Base-by-base conservation (phyloP, 2,113 vertebrate species). In the Bolborhynchus lineola region DNA sequence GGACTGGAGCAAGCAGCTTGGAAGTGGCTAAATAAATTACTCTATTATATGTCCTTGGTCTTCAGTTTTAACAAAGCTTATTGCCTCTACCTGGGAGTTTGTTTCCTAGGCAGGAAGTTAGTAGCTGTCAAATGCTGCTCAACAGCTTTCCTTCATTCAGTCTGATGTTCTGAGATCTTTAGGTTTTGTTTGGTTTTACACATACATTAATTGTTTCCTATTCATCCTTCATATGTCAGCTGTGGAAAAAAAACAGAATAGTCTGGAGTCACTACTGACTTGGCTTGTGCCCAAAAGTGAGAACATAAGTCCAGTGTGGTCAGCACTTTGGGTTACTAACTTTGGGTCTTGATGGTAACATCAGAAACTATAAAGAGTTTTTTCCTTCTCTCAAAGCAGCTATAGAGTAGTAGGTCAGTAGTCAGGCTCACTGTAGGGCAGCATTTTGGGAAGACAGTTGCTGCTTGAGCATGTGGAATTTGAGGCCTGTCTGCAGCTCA, bases 351-450 rank as follows among this genome's bases (percentile, higher is more conserved):
- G 37, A 44, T 62, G 9, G 7, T 23, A 88, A 69, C 16, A 65
- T 65, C 14, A 65, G 49, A 87, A 90, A 4, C 0, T 37, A 53
- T 37, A 50, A 37, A 47, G 14, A 3, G 13, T 3, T 29, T 47
- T 47, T 1, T 5, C 1, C 2, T 9, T 4, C 2, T 1, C 8
- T 35, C 19, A 57, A 24, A 69, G 41, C 16, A 84, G 10, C 35
- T 70, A 18, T 14, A 35, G 29, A 55, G 11, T 79, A 35, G 33
- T 79, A 35, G 33, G 21, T 59, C 57, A 59, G n/a, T 59, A 44
- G 49, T 82, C 9, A 60, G 11, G 13, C 77, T 93, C 5, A 20
- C 14, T 77, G 5, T 49, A 62, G 49, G 41, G 37, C 44, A 88
- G n/a, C 21, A 46, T 92, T 96, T 95, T 74, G 67, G 37, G 59